Evolutionary conservation across 2,797 vertebrate species (phyloP).

Genomic region (Microchirus variegatus): DNA sequence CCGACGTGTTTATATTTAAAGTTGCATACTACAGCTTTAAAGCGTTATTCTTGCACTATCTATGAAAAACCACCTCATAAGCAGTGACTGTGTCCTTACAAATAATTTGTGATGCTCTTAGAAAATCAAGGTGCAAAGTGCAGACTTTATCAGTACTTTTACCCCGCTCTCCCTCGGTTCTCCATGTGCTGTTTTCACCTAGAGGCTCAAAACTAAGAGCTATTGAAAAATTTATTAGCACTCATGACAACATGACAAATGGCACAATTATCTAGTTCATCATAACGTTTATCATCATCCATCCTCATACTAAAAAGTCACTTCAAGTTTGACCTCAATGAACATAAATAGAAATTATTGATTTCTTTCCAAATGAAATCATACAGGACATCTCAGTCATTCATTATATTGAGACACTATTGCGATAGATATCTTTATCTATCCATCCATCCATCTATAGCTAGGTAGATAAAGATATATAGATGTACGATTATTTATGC

Average conservation of each 20-base stretch:
- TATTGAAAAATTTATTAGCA: constrained; percentile 56
- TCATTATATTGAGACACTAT: background rate
- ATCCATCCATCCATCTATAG: too few relatives aligned
- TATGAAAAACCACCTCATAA: constrained; percentile 51
- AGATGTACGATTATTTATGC: too few relatives aligned
- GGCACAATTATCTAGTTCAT: constrained; percentile 62
- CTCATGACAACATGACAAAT: constrained; percentile 66
- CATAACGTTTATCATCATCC: constrained; percentile 59
- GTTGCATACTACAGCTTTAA: too few relatives aligned
- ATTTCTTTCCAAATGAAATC: constrained; percentile 45
- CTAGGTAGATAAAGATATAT: too few relatives aligned
- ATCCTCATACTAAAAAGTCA: constrained; percentile 32
- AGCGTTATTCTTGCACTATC: constrained; percentile 5
- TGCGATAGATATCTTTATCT: background rate
- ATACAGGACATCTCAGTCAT: constrained; percentile 9
- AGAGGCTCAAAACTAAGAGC: constrained; percentile 47
- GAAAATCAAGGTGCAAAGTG: constrained; percentile 34
- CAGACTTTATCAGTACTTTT: constrained; percentile 47
- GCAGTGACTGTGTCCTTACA: constrained; percentile 18
- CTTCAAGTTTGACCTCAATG: constrained; percentile 38
- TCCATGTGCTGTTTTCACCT: constrained; percentile 43
- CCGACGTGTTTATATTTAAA: too few relatives aligned
- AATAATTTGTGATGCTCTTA: constrained; percentile 42
- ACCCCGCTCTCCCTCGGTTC: constrained; percentile 20
- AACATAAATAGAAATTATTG: constrained; percentile 56